A percentile compares a stretch with the other conserved stretches of the same genome.
These are phyloP conservation scores for Frankliniella intonsa DNA, from an alignment of 2,888 invertebrate species.

Conservation along the genomic window DNA sequence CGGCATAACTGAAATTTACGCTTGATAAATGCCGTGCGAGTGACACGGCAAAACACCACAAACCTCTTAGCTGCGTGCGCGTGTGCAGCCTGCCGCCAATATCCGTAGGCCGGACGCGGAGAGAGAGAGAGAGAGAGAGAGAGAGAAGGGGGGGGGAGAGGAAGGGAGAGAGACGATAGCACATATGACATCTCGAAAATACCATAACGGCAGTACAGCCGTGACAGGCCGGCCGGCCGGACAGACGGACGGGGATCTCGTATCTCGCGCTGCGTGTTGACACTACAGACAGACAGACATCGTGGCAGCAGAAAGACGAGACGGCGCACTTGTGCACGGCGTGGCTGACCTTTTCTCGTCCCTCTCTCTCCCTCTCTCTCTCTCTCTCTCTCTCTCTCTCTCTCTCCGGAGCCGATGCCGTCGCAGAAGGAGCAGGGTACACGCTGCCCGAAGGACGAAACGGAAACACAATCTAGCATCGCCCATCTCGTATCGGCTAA, in stretches of 20 bases:
- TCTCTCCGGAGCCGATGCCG: too few relatives aligned
- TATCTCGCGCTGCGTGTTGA: background rate
- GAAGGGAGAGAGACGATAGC: background rate
- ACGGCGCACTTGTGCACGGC: background rate
- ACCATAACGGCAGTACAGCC: background rate
- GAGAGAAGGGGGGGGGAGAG: background rate
- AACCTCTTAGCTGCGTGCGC: conserved; percentile 9
- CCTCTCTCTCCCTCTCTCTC: too few relatives aligned
- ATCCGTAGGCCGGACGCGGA: too few relatives aligned
- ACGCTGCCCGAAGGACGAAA: background rate
- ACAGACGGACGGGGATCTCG: background rate
- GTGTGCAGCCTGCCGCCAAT: too few relatives aligned
- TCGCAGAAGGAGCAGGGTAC: background rate
- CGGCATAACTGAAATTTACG: conserved; percentile 22
- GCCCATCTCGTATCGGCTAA: background rate
- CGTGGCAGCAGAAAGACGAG: background rate
- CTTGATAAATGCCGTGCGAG: conserved; percentile 14
- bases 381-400: too few relatives aligned
- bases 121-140: background rate
- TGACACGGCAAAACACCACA: conserved; percentile 22
- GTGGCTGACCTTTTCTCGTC: background rate
- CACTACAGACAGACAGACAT: background rate
- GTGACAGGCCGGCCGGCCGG: background rate
- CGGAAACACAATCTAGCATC: conserved; percentile 25
- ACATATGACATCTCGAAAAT: too few relatives aligned